phyloP scores from a whole-genome alignment of 1,140 invertebrate species.

The Neodiprion lecontei region DNA sequence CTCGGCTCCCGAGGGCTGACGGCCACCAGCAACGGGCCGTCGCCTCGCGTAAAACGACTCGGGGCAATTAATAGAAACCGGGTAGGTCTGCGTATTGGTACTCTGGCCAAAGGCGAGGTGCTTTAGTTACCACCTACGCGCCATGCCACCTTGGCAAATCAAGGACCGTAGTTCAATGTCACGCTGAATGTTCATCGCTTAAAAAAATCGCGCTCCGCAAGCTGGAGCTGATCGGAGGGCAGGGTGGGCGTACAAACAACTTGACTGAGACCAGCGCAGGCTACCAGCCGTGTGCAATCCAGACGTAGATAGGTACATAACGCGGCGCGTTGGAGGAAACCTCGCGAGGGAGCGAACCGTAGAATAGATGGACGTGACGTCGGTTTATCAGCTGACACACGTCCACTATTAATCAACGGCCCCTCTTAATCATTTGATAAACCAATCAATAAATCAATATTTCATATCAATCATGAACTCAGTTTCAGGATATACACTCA shows the following conservation, averaged over 20 bases:
- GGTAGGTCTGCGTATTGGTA: neutral
- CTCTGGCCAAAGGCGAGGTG: too few relatives aligned
- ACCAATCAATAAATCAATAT: constrained; percentile 43
- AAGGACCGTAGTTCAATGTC: too few relatives aligned
- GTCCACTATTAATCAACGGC: constrained; percentile 41
- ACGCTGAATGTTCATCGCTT: too few relatives aligned
- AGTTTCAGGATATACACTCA: neutral
- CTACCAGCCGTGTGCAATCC: constrained; percentile 41
- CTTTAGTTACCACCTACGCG: too few relatives aligned
- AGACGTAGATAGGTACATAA: constrained; percentile 28
- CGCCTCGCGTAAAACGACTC: neutral
- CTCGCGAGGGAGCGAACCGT: constrained; percentile 1
- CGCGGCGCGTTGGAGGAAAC: constrained; percentile 2
- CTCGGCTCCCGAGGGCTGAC: neutral
- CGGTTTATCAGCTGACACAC: constrained; percentile 33
- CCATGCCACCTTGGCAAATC: too few relatives aligned
- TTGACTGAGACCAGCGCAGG: constrained; percentile 25
- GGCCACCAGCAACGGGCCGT: neutral
- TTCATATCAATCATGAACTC: constrained; percentile 12
- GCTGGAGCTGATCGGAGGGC: too few relatives aligned
- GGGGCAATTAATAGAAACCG: constrained; percentile 4
- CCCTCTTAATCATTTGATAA: constrained; percentile 32
- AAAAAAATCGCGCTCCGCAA: too few relatives aligned
- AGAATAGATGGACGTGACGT: constrained; percentile 26
- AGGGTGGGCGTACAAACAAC: too few relatives aligned